Conservation (phyloP, 2,113 vertebrate species). For the Sisor rabdophorus region DNA sequence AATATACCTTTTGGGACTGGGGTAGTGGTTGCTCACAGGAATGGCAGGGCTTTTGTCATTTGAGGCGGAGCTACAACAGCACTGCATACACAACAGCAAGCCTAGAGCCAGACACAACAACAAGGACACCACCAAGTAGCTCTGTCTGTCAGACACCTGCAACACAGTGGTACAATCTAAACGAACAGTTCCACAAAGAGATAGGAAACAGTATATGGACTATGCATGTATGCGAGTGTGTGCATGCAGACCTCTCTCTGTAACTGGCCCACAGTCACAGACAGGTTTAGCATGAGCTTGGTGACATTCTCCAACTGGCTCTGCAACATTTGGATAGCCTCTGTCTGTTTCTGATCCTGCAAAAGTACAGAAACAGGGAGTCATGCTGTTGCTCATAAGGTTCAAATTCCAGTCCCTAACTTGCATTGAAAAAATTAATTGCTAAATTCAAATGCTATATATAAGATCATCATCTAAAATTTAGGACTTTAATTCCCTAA, state of each 20-base stretch:
- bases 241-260: slow-evolving; percentile 79
- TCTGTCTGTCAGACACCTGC: slow-evolving; percentile 88
- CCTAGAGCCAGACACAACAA: slow-evolving; percentile 83
- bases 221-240: background rate
- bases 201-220: background rate
- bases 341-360: slow-evolving; percentile 92
- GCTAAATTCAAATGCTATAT: too few relatives aligned
- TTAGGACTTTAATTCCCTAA: background rate
- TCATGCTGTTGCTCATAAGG: too few relatives aligned
- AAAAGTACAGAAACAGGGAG: slow-evolving; percentile 24
- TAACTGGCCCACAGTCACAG: slow-evolving; percentile 75
- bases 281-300: slow-evolving; percentile 86
- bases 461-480: too few relatives aligned
- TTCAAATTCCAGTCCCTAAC: too few relatives aligned
- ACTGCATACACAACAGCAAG: slow-evolving; percentile 85
- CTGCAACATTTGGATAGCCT: slow-evolving; percentile 91
- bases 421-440: too few relatives aligned
- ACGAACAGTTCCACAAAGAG: background rate
- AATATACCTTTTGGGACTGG: slow-evolving; percentile 88
- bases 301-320: slow-evolving; percentile 89
- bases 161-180: background rate
- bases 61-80: slow-evolving; percentile 73
- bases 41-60: slow-evolving; percentile 69
- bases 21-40: slow-evolving; percentile 90
- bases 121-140: slow-evolving; percentile 86